Evolutionary conservation across 2,113 vertebrate species (phyloP).

Genomic region (Antigone vipio): DNA sequence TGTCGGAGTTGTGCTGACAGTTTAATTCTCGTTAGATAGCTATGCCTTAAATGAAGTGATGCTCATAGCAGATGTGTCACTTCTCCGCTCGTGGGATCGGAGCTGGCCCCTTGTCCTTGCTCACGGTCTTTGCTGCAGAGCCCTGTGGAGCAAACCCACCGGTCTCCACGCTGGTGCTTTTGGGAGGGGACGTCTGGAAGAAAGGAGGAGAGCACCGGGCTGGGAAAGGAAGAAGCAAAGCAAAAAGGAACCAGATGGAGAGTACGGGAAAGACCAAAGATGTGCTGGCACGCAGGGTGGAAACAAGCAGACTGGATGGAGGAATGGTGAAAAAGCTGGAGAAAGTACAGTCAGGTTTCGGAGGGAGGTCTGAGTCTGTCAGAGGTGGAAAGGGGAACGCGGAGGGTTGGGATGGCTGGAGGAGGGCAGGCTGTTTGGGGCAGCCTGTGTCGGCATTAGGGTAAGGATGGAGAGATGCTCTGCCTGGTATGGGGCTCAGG

Average conservation of each 20-base stretch:
- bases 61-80: background rate
- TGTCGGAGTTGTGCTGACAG: background rate
- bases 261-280: background rate
- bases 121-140: background rate
- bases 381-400: background rate
- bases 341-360: background rate
- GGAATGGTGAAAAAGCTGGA: background rate
- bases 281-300: constrained; percentile 38
- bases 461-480: background rate
- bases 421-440: background rate
- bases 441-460: background rate
- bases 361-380: background rate
- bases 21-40: constrained; percentile 31
- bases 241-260: constrained; percentile 32
- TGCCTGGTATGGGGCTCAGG: background rate
- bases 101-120: background rate
- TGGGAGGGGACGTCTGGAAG: background rate
- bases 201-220: constrained; percentile 5
- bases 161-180: background rate
- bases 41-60: constrained; percentile 48
- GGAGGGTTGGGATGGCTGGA: background rate
- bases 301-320: constrained; percentile 39
- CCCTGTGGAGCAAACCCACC: background rate
- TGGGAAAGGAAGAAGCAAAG: constrained; percentile 20
- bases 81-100: background rate